A percentile compares a stretch with the other conserved stretches of the same genome.
Evolutionary conservation across 2,113 vertebrate genomes (phyloP).

Genomic region (Jacana jacana): DNA sequence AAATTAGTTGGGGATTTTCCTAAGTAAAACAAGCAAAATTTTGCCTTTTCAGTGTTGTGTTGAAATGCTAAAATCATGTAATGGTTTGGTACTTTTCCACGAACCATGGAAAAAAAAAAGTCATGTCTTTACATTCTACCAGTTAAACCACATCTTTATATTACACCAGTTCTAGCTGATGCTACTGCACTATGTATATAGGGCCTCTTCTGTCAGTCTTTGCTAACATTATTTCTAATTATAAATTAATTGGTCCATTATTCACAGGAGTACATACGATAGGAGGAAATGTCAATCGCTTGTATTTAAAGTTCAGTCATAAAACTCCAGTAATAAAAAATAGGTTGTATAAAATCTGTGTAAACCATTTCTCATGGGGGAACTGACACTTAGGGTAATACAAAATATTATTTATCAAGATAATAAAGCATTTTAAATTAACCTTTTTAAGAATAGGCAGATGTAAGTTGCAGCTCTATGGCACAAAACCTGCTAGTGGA

Average conservation of each 20-base stretch:
- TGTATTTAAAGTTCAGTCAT: constrained; percentile 61
- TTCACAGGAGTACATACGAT: not conserved
- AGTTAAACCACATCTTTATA: not conserved
- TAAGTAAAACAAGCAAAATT: not conserved
- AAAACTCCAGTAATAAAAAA: constrained; percentile 38
- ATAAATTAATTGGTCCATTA: constrained; percentile 16
- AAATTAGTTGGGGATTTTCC: not conserved
- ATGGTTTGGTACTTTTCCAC: not conserved
- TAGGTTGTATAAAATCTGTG: constrained; percentile 11
- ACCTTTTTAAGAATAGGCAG: not conserved
- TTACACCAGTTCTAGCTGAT: not conserved
- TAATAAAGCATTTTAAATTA: not conserved
- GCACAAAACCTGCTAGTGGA: not conserved
- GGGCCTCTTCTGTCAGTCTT: constrained; percentile 26
- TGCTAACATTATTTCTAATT: constrained; percentile 26
- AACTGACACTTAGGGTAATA: not conserved
- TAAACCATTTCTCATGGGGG: constrained; percentile 12
- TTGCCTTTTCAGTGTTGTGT: not conserved
- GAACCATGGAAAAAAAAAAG: not conserved
- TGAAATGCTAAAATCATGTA: not conserved
- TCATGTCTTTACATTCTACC: not conserved
- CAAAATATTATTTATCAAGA: constrained; percentile 24
- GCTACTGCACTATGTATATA: not conserved
- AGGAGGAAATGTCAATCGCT: constrained; percentile 39
- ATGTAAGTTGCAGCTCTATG: not conserved